These are phyloP conservation scores for Tanytarsus gracilentus DNA, from an alignment of 2,888 invertebrate genomes.

Conservation along the genomic window DNA sequence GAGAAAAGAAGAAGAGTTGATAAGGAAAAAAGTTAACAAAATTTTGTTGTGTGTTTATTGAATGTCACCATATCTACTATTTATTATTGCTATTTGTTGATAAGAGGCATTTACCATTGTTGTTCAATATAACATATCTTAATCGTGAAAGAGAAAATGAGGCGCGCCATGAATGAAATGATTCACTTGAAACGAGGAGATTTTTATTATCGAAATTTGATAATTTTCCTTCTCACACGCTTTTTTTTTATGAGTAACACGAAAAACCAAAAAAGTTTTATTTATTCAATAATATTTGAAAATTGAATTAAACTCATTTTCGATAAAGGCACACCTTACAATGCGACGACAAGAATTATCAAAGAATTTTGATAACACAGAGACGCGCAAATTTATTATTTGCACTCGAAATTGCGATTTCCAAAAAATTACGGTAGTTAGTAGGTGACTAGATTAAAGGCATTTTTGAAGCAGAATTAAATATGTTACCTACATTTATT, in stretches of 20 bases:
- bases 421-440: no score
- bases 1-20: background rate
- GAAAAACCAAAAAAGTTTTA: background rate
- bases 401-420: no score
- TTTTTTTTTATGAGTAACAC: no score
- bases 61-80: constrained; percentile 24
- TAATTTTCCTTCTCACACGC: no score
- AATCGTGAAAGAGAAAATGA: background rate
- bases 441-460: no score
- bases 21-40: background rate
- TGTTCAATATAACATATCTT: constrained; percentile 20
- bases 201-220: constrained; percentile 1
- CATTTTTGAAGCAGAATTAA: background rate
- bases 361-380: no score
- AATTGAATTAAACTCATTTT: background rate
- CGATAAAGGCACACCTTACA: constrained; percentile 6
- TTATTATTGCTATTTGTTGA: constrained; percentile 14
- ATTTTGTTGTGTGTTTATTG: constrained; percentile 21
- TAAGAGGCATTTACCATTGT: constrained; percentile 19
- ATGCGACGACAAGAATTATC: background rate
- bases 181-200: background rate
- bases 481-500: background rate
- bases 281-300: background rate
- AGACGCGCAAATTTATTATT: background rate
- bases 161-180: background rate